phyloP scores from a whole-genome alignment of 64 coral and sea anemone species.

The Montipora cactus region DNA sequence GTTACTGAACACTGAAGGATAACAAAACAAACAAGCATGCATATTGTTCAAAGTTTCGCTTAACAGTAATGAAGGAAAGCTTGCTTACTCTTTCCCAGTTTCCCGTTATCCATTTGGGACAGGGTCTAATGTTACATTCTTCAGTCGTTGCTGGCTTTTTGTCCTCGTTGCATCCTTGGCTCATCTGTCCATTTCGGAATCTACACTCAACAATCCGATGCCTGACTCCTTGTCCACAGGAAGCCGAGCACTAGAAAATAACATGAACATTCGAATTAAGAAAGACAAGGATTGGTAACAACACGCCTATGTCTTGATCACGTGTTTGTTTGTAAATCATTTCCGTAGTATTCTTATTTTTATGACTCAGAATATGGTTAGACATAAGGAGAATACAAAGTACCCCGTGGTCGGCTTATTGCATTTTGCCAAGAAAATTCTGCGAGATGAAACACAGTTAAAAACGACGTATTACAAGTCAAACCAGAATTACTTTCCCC shows the following conservation, averaged over 20 bases:
- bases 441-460: not conserved
- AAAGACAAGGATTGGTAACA: not conserved
- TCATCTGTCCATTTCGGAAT: slow-evolving; percentile 39
- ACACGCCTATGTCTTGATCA: not conserved
- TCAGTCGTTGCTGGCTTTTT: slow-evolving; percentile 6
- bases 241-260: slow-evolving; percentile 19
- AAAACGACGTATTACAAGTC: no score
- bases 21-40: not conserved
- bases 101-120: slow-evolving; percentile 52
- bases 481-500: no score
- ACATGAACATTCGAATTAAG: not conserved
- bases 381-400: no score
- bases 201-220: slow-evolving; percentile 33
- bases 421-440: not conserved
- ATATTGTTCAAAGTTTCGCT: no score
- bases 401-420: not conserved
- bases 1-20: slow-evolving; percentile 60
- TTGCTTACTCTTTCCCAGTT: slow-evolving; percentile 29
- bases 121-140: slow-evolving; percentile 32
- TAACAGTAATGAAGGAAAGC: not conserved
- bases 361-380: no score
- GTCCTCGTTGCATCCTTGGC: slow-evolving; percentile 49
- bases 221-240: slow-evolving; percentile 22
- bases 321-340: not conserved
- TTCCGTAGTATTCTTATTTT: no score